Base-by-base conservation (phyloP, 2,888 invertebrate species). In the Sinhomidia bicolor region DNA sequence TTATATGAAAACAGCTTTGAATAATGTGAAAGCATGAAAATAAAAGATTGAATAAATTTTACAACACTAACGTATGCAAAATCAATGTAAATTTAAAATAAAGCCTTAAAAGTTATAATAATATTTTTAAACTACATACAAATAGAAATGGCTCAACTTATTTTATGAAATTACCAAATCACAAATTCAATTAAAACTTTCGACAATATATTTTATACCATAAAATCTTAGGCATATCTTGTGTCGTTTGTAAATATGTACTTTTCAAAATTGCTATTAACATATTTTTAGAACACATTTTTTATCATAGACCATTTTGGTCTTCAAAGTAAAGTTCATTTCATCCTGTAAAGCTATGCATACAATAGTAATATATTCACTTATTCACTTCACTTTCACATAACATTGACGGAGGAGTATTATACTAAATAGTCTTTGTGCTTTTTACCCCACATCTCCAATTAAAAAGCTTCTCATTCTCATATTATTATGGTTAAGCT, bases 201-300 rank as follows among this genome's bases (percentile, higher is more conserved):
- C 44, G 71, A 44, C 68, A 71, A 41, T 41, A 20, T 41, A 41
- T 41, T 68, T 36, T 3, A 32, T 32, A 65, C 10, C 29, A 68
- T 41, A 1, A 1, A n/a, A 12, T 41, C 68, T 41, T 76, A 29
- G 29, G 29, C 32, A 29, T 68, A 68, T 29, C 14, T 0, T 68
- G 36, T 68, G 17, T 36, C 14, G 68, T 36, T n/a, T 36, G 20
- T 71, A 51, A 29, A 78, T 54, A 78, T 51, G 12, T 74, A 47
- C 17, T 23, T 74, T 68, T 68, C 29, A 32, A 7, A 78, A 54
- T 29, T 17, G 32, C 29, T 54, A 78, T 78, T 78, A 54, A 78
- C 54, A 78, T 76, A 78, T 54, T 78, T 78, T 78, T n/a, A 78
- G 76, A 78, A 78, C 76, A 78, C 76, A 78, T 78, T 26, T 78